A percentile compares a stretch with the other conserved stretches of the same genome.
Conservation (phyloP, 53 echinoderm and acorn worm species). For the Mesocentrotus franciscanus region DNA sequence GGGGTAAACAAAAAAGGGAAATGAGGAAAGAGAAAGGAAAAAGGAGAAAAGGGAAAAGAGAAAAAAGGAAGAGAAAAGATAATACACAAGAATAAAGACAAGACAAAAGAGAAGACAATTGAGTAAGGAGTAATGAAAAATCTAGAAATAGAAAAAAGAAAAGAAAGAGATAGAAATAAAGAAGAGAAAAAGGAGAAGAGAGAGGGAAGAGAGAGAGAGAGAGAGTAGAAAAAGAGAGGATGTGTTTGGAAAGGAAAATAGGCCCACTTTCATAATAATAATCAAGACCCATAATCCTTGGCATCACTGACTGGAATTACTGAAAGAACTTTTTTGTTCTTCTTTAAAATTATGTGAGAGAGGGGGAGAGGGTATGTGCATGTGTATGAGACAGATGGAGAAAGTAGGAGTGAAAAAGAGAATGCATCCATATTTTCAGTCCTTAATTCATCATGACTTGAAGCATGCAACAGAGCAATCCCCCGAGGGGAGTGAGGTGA, state of each 20-base stretch:
- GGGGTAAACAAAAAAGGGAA: neutral
- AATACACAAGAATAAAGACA: too few species aligned
- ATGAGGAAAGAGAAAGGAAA: neutral
- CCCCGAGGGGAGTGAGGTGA: conserved; percentile 32
- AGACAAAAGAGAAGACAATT: neutral
- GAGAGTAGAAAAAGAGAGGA: too few species aligned
- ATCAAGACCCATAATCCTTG: too few species aligned
- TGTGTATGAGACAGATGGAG: neutral
- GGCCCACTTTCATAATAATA: too few species aligned
- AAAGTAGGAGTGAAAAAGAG: neutral
- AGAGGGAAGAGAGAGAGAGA: neutral
- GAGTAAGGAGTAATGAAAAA: neutral
- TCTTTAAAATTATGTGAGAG: too few species aligned
- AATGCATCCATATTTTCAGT: conserved; percentile 33
- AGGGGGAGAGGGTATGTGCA: neutral
- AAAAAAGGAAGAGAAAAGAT: neutral
- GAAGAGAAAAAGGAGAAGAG: neutral
- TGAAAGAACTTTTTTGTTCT: too few species aligned
- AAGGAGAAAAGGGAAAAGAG: neutral
- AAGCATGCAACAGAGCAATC: conserved; percentile 52
- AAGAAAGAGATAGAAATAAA: neutral
- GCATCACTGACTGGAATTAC: too few species aligned
- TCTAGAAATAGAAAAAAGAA: neutral
- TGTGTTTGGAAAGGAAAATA: too few species aligned
- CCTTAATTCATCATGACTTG: conserved; percentile 58